Evolutionary conservation across 2,797 vertebrate species (phyloP).

Genomic region (Tolypeutes matacus): DNA sequence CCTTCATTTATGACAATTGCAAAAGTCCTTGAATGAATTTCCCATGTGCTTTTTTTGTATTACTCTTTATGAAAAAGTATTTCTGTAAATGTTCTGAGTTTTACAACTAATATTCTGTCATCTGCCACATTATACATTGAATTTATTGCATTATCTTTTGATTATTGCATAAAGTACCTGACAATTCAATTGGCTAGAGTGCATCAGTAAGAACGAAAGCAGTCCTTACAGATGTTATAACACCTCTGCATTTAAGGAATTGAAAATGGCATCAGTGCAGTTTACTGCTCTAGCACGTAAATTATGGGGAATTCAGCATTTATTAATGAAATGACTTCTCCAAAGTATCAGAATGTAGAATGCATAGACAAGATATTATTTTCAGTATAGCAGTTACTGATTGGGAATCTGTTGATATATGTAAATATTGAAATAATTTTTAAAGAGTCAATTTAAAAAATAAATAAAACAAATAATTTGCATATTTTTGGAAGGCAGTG

Average conservation of each 20-base stretch:
- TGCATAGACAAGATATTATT: neutral
- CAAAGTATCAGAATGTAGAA: slow-evolving; percentile 55
- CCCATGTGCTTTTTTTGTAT: neutral
- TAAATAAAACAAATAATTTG: slow-evolving; percentile 52
- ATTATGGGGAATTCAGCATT: slow-evolving; percentile 46
- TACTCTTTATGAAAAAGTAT: neutral
- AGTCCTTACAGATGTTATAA: slow-evolving; percentile 26
- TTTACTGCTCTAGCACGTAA: slow-evolving; percentile 46
- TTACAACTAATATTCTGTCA: slow-evolving; percentile 56
- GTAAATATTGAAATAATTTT: slow-evolving; percentile 66
- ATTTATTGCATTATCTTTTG: slow-evolving; percentile 63
- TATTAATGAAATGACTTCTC: neutral
- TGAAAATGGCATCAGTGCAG: neutral
- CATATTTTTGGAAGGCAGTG: slow-evolving; percentile 42
- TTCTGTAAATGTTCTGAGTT: slow-evolving; percentile 62
- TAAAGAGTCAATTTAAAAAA: slow-evolving; percentile 59
- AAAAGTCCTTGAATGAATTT: slow-evolving; percentile 16
- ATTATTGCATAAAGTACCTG: slow-evolving; percentile 47
- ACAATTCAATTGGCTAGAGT: neutral
- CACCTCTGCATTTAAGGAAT: slow-evolving; percentile 30
- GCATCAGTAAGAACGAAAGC: slow-evolving; percentile 63
- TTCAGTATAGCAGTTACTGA: slow-evolving; percentile 63
- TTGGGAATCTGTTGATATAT: slow-evolving; percentile 68
- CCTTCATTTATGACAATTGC: neutral
- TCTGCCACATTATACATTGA: neutral